Evolutionary conservation across 2,888 invertebrate genomes (phyloP), one percentile per base, ranked within the genome.

Genomic region (Graphium colonna): DNA sequence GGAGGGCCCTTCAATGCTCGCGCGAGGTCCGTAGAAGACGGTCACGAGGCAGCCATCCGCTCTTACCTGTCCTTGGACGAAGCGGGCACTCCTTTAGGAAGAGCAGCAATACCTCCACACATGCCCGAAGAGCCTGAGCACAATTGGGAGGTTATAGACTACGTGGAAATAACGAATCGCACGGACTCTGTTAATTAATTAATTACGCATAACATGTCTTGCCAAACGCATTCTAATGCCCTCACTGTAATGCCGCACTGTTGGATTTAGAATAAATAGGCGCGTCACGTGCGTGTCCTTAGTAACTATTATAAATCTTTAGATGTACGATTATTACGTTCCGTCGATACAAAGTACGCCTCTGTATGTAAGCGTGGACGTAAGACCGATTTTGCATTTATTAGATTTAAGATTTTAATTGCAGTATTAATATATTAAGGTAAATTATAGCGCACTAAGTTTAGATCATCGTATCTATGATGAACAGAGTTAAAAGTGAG

Each of bases 131-230:
- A 91, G 43, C 80, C 85, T 0, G 92, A 92, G 56, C 78, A 87
- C 45, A 91, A 92, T 59, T 94, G 94, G 94, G 92, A 92, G 67
- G 93, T 92, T 36, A 75, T 91, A 15, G 94, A 95, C 77, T 94
- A 94, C 68, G 74, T 94, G 1, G 93, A 94, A 61, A 68, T 94
- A 46, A 50, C 41, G 18, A 45, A 46, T 17, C 18, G 17, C 21
- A 50, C 46, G 1, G 45, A 45, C 4, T 13, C 33, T n/a, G n/a
- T n/a, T n/a, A n/a, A n/a, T n/a, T n/a, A 38, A 51, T 21, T 21
- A 5, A 13, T 51, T 33, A 13, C 15, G 3, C 3, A 44, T 2
- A 15, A 36, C 26, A 16, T 28, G 15, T 53, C 53, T 53, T 53
- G 49, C 53, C 53, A 36, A 53, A 53, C 17, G 28, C 38, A 49